Evolutionary conservation across 64 coral and sea anemone genomes (phyloP).

Genomic region (Dendrophyllia cribrosa): DNA sequence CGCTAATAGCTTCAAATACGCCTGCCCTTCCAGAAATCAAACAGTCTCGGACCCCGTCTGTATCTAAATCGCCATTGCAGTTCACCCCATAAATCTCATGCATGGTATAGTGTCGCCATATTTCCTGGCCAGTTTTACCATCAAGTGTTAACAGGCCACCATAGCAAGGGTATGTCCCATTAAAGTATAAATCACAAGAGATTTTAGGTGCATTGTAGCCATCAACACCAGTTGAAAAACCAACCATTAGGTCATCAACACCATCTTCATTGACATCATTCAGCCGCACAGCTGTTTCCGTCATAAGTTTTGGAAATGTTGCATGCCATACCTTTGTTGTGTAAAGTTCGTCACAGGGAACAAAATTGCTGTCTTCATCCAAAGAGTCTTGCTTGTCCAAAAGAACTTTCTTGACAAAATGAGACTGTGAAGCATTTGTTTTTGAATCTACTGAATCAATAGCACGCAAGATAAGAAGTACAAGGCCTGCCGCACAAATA

Average conservation of each 20-base stretch:
- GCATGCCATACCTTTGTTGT: constrained; percentile 80
- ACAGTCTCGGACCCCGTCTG: constrained; percentile 86
- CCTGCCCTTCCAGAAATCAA: constrained; percentile 89
- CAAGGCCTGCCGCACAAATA: constrained; percentile 83
- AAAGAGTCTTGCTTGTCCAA: background rate
- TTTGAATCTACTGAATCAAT: constrained; percentile 63
- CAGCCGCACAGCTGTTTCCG: constrained; percentile 89
- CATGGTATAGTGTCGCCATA: constrained; percentile 98
- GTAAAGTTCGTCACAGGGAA: constrained; percentile 67
- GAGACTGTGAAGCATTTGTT: background rate
- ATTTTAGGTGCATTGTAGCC: constrained; percentile 81
- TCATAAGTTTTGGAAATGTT: constrained; percentile 94
- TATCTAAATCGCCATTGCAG: constrained; percentile 95
- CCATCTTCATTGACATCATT: constrained; percentile 98
- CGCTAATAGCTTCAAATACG: constrained; percentile 91
- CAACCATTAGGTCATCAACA: constrained; percentile 87
- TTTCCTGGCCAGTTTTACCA: constrained; percentile 84
- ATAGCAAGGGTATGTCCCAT: constrained; percentile 94
- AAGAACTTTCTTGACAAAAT: constrained; percentile 70
- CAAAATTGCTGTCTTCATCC: constrained; percentile 46
- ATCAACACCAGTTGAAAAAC: constrained; percentile 97
- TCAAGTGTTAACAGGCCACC: constrained; percentile 89
- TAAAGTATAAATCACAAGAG: constrained; percentile 96
- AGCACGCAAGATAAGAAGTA: constrained; percentile 75
- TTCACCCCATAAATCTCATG: constrained; percentile 98